Percentiles rank a stretch among this genome's conserved stretches.
phyloP scores from a whole-genome alignment of 2,113 vertebrate genomes.

The Sciurus niger region DNA sequence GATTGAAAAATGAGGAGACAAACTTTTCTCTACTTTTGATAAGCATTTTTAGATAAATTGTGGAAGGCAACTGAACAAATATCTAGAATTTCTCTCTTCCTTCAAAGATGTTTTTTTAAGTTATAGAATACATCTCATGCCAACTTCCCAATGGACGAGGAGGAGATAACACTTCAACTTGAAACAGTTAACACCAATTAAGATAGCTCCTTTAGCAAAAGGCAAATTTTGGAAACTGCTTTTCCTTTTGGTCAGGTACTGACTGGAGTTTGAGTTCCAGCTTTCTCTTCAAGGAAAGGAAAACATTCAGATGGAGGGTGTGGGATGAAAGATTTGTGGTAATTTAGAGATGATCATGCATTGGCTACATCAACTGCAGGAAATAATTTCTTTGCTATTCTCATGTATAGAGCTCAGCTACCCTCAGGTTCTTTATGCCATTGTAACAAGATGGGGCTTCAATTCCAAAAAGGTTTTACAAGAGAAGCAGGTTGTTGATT shows the following conservation, averaged over 20 bases:
- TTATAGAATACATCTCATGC: conserved; percentile 4
- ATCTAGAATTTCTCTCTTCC: conserved; percentile 62
- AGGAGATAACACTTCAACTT: conserved; percentile 70
- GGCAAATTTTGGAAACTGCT: conserved; percentile 78
- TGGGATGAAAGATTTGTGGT: neutral
- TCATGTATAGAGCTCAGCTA: neutral
- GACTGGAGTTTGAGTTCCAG: neutral
- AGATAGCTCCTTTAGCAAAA: conserved; percentile 66
- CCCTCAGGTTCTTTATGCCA: conserved; percentile 10
- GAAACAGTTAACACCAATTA: neutral
- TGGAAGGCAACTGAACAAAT: conserved; percentile 21
- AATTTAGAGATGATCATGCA: neutral
- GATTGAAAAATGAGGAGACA: conserved; percentile 73
- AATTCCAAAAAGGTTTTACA: conserved; percentile 82
- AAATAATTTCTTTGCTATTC: neutral
- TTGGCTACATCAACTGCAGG: neutral
- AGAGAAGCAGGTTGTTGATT: conserved; percentile 72
- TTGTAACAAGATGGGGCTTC: conserved; percentile 80
- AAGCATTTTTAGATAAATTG: conserved; percentile 28
- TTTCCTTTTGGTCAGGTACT: conserved; percentile 23
- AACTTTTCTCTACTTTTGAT: conserved; percentile 75
- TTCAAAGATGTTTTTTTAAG: conserved; percentile 67
- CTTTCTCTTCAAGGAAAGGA: neutral
- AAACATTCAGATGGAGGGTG: neutral
- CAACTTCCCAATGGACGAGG: neutral